Evolutionary conservation across 2,113 vertebrate species (phyloP), one percentile per base, ranked within the genome.

Genomic region (Tringa solitaria): DNA sequence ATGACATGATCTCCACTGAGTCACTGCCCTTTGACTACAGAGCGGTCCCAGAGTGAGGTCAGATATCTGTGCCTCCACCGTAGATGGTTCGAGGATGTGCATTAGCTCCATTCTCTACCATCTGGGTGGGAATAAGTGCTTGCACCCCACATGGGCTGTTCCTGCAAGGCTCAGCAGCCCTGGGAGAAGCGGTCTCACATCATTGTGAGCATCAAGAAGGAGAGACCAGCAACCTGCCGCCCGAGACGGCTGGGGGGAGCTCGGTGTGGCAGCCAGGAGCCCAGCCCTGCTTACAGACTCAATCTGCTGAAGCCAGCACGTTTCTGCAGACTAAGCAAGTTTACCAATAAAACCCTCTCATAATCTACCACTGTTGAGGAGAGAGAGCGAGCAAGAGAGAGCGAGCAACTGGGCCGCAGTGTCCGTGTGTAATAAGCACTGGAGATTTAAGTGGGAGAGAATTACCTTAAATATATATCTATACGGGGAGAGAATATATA

Each of bases 321-420:
- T 97, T 97, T 94, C 87, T 97, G 96, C 97, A 93, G 94, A 92
- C 94, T 94, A 92, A 95, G 97, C 97, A 97, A 95, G 89, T 97
- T 97, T 97, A 91, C 97, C 96, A 97, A 95, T 96, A 96, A 97
- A 95, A 93, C 94, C 94, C 67, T 94, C 89, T 95, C 93, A 89
- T 97, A 97, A 97, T 96, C 96, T 92, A 85, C 64, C 76, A 81
- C 54, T 64, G 84, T 61, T 60, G 59, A 89, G 80, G 84, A 92
- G 94, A 72, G 53, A 51, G 21, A 45, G 75, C 3, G 27, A 46
- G 84, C 50, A 57, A 53, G 93, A 43, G 87, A 28, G 86, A 81
- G 35, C 26, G 33, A 75, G 83, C 69, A 88, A 94, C 83, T 35
- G 89, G 89, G 91, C 89, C 28, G 2, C 60, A 7, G 76, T 64